A percentile compares a stretch with the other conserved stretches of the same genome.
Conservation (phyloP, 1,140 invertebrate species). For the Proctacanthus coquilletti region DNA sequence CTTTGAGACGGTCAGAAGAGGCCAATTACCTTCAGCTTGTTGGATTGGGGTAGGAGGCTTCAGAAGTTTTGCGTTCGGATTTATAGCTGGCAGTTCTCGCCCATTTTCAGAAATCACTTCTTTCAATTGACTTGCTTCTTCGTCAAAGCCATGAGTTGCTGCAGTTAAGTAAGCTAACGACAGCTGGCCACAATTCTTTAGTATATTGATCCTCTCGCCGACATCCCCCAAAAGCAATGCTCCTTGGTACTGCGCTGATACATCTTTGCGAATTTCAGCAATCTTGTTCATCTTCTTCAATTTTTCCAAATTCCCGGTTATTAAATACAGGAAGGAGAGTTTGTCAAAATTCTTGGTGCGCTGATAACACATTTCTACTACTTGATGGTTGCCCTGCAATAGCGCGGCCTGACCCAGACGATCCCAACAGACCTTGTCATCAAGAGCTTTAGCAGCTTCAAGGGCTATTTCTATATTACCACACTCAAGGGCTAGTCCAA, state of each 20-base stretch:
- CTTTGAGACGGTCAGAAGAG: slow-evolving; percentile 76
- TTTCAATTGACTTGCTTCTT: slow-evolving; percentile 57
- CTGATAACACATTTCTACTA: slow-evolving; percentile 99
- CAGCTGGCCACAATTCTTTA: slow-evolving; percentile 58
- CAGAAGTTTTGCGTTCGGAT: slow-evolving; percentile 62
- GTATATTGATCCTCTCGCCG: slow-evolving; percentile 72
- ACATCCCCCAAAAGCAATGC: slow-evolving; percentile 86
- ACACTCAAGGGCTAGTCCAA: slow-evolving; percentile 92
- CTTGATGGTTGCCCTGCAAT: slow-evolving; percentile 88
- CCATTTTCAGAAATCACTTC: slow-evolving; percentile 48
- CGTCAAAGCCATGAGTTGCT: slow-evolving; percentile 77
- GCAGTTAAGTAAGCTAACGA: slow-evolving; percentile 89
- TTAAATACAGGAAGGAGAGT: slow-evolving; percentile 92
- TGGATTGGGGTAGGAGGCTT: slow-evolving; percentile 77
- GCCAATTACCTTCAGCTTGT: slow-evolving; percentile 89
- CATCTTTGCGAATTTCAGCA: slow-evolving; percentile 88
- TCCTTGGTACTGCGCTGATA: slow-evolving; percentile 92
- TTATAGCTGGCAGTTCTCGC: slow-evolving; percentile 54
- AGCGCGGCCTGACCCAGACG: slow-evolving; percentile 88
- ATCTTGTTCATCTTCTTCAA: slow-evolving; percentile 99
- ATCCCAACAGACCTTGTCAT: slow-evolving; percentile 94
- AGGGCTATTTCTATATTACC: slow-evolving; percentile 93
- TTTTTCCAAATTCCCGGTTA: slow-evolving; percentile 97
- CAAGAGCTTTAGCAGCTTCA: slow-evolving; percentile 86
- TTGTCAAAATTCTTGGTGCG: slow-evolving; percentile 99